Evolutionary conservation across 2,797 vertebrate genomes (phyloP), one percentile per base, ranked within the genome.

Genomic region (Alca torda): DNA sequence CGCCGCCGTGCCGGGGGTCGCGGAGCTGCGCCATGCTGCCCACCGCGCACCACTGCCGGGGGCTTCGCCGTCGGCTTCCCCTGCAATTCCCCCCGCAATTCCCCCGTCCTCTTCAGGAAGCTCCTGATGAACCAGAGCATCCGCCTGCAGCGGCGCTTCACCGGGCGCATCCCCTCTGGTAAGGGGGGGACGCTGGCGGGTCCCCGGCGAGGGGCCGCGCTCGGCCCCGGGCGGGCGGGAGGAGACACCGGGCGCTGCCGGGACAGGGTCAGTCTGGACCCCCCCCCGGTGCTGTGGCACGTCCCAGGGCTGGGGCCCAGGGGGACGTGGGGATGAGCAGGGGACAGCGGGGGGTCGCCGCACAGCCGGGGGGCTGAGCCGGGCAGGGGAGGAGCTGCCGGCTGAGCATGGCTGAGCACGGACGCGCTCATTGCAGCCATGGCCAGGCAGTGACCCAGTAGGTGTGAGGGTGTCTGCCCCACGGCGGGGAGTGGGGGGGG

Each of bases 51-150:
- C 54, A 59, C 64, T 90, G 26, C 96, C 95, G 3, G 98, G 97
- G 75, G 89, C 97, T 72, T 84, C 97, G 1, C 81, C 90, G 23
- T 69, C 85, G 0, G 39, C 91, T 18, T 99, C 98, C 18, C n/a
- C n/a, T n/a, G n/a, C 57, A 12, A 6, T 57, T 93, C 99, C 19
- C 98, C 98, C 21, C 94, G 98, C 54, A 98, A 98, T 95, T 99
- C 99, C n/a, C 98, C 98, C 0, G 89, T 98, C 90, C 98, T 99
- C 96, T 98, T 99, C 98, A 97, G 98, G 84, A 99, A 98, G 97
- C 97, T 99, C 90, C 95, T 98, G 97, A 98, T 98, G 98, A 99
- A 98, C 95, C 98, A 98, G 89, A 98, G 98, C 97, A 98, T 99
- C 96, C 98, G 98, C 73, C 98, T 99, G 82, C 99, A 99, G 98